Base-by-base conservation (phyloP, 1,140 invertebrate genomes). In the Thalassaphorura encarpata region DNA sequence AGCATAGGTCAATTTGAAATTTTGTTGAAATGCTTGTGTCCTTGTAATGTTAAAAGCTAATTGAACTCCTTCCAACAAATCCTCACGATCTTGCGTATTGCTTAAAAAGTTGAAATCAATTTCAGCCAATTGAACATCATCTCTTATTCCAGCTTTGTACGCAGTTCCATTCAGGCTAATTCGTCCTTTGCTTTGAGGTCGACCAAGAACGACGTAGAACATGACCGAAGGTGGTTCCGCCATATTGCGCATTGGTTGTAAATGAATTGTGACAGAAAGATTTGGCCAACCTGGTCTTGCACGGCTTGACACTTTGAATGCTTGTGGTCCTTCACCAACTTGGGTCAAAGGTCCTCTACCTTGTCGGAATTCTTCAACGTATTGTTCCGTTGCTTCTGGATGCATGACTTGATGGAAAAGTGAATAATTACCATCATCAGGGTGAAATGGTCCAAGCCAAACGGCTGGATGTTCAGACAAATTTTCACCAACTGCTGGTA, bases 401-500 rank as follows among this genome's bases (percentile, higher is more conserved):
- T n/a, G 11, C 6, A 43, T n/a, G 28, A 26, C 6, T 4, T 23
- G 8, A 48, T 8, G 46, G 33, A 36, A 36, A 36, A 36, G 33
- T n/a, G 33, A 36, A 36, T 11, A n/a, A n/a, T n/a, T n/a, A n/a
- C 18, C 26, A 24, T 21, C 11, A 8, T 48, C 18, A 13, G 26
- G 4, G 24, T 15, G 11, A 18, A 48, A 48, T 11, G 18, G 26
- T 11, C 11, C 8, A 15, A 48, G 26, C 6, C 15, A 27, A 5
- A 28, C 24, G 23, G 46, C 5, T 8, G 28, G 4, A 26, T 48
- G 46, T 15, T 58, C 56, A 29, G 45, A 51, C 18, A 58, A 18
- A 52, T 72, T 72, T 8, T 66, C 54, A 0, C 73, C 73, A 11
- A 74, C 73, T n/a, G n/a, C n/a, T 0, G 72, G 71, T n/a, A 73